Percentiles rank a stretch among this genome's conserved stretches.
These are phyloP conservation scores for Salvator merianae DNA, from an alignment of 2,113 vertebrate species.

Conservation along the genomic window DNA sequence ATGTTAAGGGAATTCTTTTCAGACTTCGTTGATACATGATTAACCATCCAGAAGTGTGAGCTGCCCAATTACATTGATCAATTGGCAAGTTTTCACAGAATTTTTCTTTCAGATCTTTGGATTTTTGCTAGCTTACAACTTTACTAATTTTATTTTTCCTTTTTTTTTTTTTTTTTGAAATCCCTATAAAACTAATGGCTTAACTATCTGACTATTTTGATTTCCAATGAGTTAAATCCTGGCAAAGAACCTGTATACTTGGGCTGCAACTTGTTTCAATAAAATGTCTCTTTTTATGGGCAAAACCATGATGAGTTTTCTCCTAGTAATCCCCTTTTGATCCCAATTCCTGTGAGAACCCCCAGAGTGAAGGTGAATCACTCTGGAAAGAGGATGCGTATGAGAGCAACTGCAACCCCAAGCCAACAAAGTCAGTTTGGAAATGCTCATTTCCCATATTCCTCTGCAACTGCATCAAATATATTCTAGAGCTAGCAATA, in stretches of 20 bases:
- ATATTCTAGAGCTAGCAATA: conserved; percentile 22
- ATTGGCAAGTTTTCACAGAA: conserved; percentile 23
- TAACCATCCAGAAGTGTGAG: not conserved
- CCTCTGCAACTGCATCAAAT: no score
- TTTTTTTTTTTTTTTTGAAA: conserved; percentile 42
- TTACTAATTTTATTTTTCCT: conserved; percentile 22
- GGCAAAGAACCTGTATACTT: conserved; percentile 53
- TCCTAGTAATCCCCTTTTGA: conserved; percentile 4
- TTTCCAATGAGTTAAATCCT: conserved; percentile 43
- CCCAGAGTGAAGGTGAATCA: conserved; percentile 41
- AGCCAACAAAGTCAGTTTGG: no score
- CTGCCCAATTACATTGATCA: conserved; percentile 9
- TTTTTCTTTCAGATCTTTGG: conserved; percentile 54
- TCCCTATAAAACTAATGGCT: conserved; percentile 60
- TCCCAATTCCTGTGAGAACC: conserved; percentile 14
- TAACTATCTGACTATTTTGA: conserved; percentile 43
- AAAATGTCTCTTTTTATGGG: conserved; percentile 50
- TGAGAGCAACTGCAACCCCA: conserved; percentile 1
- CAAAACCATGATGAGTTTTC: conserved; percentile 44
- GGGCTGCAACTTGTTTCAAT: conserved; percentile 48
- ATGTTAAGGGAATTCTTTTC: not conserved
- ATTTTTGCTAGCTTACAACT: not conserved
- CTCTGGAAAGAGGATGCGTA: conserved; percentile 27
- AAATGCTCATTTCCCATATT: no score
- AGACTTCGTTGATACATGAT: not conserved